Evolutionary conservation across 2,113 vertebrate genomes (phyloP).

Genomic region (cat (Felis catus)): DNA sequence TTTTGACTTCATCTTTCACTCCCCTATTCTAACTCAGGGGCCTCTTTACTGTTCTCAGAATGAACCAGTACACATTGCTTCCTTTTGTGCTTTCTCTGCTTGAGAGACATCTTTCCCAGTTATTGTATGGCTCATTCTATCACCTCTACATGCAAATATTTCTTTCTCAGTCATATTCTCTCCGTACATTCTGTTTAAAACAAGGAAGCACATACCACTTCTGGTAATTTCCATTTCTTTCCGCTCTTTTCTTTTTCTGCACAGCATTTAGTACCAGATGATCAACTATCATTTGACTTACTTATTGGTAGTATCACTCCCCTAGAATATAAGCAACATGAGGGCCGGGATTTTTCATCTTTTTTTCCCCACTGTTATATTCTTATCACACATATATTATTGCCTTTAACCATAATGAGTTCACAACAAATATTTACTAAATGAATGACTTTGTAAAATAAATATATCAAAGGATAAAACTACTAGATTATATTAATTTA

Average conservation of each 20-base stretch:
- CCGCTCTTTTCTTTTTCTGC: not conserved
- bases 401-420: not conserved
- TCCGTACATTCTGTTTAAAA: not conserved
- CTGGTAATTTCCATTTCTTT: not conserved
- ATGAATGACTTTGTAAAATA: not conserved
- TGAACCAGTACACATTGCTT: not conserved
- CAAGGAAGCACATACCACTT: not conserved
- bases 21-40: not conserved
- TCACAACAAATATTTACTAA: not conserved
- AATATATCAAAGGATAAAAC: not conserved
- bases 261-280: not conserved
- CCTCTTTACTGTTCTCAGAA: not conserved
- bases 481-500: not conserved
- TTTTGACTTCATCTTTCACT: not conserved
- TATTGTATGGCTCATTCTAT: not conserved
- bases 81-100: not conserved
- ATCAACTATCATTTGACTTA: not conserved
- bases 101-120: not conserved
- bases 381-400: not conserved
- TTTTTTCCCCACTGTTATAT: not conserved
- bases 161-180: not conserved
- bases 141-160: not conserved
- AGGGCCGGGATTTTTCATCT: not conserved
- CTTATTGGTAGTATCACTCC: not conserved
- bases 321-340: not conserved